These are phyloP conservation scores for Cladorhizidae sp. DNA, from an alignment of 37 sponge, comb jelly and placozoan species.

Conservation along the genomic window DNA sequence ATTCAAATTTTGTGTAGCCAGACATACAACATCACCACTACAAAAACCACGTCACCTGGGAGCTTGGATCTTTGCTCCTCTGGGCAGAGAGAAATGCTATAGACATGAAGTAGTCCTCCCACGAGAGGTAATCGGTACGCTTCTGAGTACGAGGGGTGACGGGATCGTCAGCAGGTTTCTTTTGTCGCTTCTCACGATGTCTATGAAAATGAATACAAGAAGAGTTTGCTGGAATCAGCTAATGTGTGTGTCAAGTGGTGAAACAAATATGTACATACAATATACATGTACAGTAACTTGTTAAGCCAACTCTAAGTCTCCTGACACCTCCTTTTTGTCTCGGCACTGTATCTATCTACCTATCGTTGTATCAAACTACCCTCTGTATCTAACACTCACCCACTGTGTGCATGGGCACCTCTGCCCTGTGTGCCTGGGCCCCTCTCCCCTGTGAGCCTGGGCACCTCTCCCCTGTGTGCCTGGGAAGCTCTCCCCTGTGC, in stretches of 20 bases:
- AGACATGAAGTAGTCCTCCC: slow-evolving; percentile 99
- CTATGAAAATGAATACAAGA: not conserved
- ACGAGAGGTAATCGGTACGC: slow-evolving; percentile 80
- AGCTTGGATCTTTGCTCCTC: slow-evolving; percentile 96
- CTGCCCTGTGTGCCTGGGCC: too few relatives aligned
- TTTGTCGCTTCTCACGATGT: not conserved
- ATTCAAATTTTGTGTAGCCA: too few relatives aligned
- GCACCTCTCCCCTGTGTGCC: too few relatives aligned
- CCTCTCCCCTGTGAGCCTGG: too few relatives aligned
- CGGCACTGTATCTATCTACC: too few relatives aligned
- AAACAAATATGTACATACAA: not conserved
- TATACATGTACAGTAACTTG: too few relatives aligned
- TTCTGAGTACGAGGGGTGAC: slow-evolving; percentile 34
- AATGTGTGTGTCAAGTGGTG: not conserved
- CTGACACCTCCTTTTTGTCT: too few relatives aligned
- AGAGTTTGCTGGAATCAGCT: not conserved
- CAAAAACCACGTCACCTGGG: slow-evolving; percentile 79
- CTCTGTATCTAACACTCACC: too few relatives aligned
- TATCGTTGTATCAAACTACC: too few relatives aligned
- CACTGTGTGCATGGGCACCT: too few relatives aligned
- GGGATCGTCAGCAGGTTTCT: not conserved
- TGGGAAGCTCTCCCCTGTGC: too few relatives aligned
- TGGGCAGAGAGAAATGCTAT: slow-evolving; percentile 96
- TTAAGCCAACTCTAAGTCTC: too few relatives aligned
- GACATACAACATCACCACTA: not conserved